Evolutionary conservation across 2,797 vertebrate species (phyloP).

Genomic region (Neosilurus mollespiculum): DNA sequence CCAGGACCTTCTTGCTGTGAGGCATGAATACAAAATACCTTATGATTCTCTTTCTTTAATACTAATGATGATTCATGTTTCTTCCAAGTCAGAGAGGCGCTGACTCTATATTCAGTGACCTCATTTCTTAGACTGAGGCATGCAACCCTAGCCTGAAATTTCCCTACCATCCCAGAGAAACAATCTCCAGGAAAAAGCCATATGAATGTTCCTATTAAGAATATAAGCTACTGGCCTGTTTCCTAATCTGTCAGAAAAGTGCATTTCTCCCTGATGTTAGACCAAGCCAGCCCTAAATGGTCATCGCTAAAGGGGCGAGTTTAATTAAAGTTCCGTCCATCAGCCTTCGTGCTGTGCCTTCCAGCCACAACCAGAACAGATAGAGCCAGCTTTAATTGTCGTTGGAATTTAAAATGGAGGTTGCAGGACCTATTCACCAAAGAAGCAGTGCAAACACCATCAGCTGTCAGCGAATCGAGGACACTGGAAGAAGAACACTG

Average conservation of each 20-base stretch:
- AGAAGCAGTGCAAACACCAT: background rate
- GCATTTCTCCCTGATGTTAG: slow-evolving; percentile 24
- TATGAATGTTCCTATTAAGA: slow-evolving; percentile 28
- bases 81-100: background rate
- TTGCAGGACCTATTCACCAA: slow-evolving; percentile 22
- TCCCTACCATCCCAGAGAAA: background rate
- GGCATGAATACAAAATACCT: background rate
- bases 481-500: slow-evolving; percentile 28
- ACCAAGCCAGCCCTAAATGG: slow-evolving; percentile 43
- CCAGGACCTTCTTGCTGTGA: no score
- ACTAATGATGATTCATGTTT: slow-evolving; percentile 26
- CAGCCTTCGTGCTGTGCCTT: slow-evolving; percentile 51
- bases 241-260: slow-evolving; percentile 37
- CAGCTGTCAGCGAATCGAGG: slow-evolving; percentile 22
- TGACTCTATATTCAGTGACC: slow-evolving; percentile 19
- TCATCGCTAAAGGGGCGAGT: slow-evolving; percentile 52
- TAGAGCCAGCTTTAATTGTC: slow-evolving; percentile 64
- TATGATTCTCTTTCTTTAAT: background rate
- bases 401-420: slow-evolving; percentile 57
- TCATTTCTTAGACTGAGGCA: background rate
- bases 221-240: slow-evolving; percentile 28
- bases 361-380: slow-evolving; percentile 55
- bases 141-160: slow-evolving; percentile 21
- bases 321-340: slow-evolving; percentile 67
- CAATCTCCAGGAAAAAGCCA: slow-evolving; percentile 9